A percentile compares a stretch with the other conserved stretches of the same genome.
phyloP scores from a whole-genome alignment of 2,888 invertebrate species.

The Phorcus lineatus region DNA sequence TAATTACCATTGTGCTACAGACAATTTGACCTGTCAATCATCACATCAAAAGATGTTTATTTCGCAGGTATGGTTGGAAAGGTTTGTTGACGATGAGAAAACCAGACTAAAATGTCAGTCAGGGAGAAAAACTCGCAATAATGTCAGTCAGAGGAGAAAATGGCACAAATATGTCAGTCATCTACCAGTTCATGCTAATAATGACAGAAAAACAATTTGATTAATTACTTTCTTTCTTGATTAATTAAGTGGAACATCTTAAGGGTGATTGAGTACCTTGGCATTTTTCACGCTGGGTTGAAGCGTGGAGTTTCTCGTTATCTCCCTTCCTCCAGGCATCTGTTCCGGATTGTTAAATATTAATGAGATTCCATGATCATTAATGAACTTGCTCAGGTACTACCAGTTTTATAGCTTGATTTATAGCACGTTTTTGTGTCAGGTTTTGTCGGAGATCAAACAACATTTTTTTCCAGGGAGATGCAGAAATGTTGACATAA shows the following conservation, averaged over 20 bases:
- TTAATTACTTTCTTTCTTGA: conserved; percentile 15
- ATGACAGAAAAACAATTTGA: conserved; percentile 5
- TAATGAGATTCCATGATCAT: conserved; percentile 13
- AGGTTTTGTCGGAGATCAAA: conserved; percentile 13
- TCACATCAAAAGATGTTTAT: neutral
- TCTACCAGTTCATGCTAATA: neutral
- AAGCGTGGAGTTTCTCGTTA: conserved; percentile 1
- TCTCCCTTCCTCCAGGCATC: conserved; percentile 10
- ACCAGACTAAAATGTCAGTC: too few species aligned
- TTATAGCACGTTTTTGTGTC: conserved; percentile 19
- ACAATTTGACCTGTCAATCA: conserved; percentile 1
- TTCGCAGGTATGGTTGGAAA: neutral
- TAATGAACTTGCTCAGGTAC: conserved; percentile 20
- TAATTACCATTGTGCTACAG: neutral
- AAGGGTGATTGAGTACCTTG: conserved; percentile 7
- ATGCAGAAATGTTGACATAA: conserved; percentile 15
- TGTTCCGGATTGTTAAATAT: conserved; percentile 7
- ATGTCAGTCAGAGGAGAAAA: neutral
- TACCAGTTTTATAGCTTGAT: neutral
- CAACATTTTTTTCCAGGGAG: neutral
- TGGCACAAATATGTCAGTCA: neutral
- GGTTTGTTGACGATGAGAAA: too few species aligned
- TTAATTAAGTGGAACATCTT: conserved; percentile 15
- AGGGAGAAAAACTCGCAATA: neutral
- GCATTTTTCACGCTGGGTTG: conserved; percentile 3